Conservation (phyloP, 2,888 invertebrate species). For the Andrena minutula region DNA sequence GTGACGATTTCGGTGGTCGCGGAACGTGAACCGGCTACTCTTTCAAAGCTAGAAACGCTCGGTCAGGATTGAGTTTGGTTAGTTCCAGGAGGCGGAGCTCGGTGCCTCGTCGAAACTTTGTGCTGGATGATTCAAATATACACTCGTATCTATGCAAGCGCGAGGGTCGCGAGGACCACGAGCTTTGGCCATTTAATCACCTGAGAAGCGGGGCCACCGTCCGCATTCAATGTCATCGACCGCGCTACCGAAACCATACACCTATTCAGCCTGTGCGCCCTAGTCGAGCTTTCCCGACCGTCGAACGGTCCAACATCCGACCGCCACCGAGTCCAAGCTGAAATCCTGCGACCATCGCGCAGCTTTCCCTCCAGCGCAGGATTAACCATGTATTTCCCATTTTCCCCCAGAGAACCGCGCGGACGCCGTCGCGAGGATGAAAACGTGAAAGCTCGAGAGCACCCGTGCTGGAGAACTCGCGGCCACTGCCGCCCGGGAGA, state of each 20-base stretch:
- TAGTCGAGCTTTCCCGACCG: conserved; percentile 56
- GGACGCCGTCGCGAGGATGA: conserved; percentile 9
- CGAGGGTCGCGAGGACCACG: not conserved
- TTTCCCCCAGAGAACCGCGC: not conserved
- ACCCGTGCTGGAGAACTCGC: conserved; percentile 37
- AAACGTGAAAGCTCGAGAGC: conserved; percentile 62
- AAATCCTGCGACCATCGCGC: no score
- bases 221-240: conserved; percentile 48
- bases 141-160: not conserved
- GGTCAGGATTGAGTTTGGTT: no score
- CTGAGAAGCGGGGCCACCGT: conserved; percentile 16
- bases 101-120: not conserved
- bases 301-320: conserved; percentile 36
- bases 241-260: conserved; percentile 51
- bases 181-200: conserved; percentile 28
- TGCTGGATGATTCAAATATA: not conserved
- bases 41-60: no score
- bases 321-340: conserved; percentile 7
- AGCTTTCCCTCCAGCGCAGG: not conserved
- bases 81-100: not conserved
- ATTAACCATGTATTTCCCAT: not conserved
- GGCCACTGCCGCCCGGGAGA: conserved; percentile 56
- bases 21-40: not conserved
- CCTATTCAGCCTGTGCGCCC: conserved; percentile 12
- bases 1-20: not conserved